Conservation (phyloP, 1,140 invertebrate genomes). For the Semibalanus balanoides region DNA sequence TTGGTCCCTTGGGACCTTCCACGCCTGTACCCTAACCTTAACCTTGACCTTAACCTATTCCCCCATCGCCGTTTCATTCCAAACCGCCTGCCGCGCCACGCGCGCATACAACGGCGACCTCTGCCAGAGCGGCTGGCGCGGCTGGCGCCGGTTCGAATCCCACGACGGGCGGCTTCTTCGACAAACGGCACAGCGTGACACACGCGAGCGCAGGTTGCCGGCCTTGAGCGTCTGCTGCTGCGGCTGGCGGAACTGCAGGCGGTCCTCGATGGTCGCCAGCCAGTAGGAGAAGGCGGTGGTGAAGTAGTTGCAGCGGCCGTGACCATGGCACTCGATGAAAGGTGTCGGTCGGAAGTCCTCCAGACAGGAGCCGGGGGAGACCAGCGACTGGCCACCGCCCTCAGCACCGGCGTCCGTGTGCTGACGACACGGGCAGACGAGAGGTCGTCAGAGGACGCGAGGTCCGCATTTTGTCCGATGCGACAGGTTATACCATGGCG, state of each 20-base stretch:
- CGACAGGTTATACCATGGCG: too few relatives aligned
- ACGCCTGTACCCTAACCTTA: too few relatives aligned
- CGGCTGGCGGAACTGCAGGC: conserved; percentile 66
- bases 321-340: conserved; percentile 37
- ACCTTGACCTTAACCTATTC: too few relatives aligned
- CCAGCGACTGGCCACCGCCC: conserved; percentile 82
- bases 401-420: conserved; percentile 49
- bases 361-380: conserved; percentile 82
- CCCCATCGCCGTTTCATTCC: too few relatives aligned
- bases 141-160: too few relatives aligned
- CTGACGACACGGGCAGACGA: too few relatives aligned
- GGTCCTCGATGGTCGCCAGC: conserved; percentile 68
- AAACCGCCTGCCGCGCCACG: too few relatives aligned
- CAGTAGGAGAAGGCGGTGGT: conserved; percentile 74
- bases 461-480: too few relatives aligned
- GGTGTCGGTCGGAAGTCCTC: conserved; percentile 60
- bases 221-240: conserved; percentile 66
- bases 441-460: too few relatives aligned
- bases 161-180: not conserved
- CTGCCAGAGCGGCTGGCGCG: too few relatives aligned
- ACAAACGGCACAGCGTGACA: conserved; percentile 50
- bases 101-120: too few relatives aligned
- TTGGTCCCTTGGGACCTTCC: too few relatives aligned
- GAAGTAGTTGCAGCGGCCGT: conserved; percentile 83
- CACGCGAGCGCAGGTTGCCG: conserved; percentile 55